These are phyloP conservation scores for Euschistus heros DNA, from an alignment of 1,140 invertebrate genomes.

Conservation along the genomic window DNA sequence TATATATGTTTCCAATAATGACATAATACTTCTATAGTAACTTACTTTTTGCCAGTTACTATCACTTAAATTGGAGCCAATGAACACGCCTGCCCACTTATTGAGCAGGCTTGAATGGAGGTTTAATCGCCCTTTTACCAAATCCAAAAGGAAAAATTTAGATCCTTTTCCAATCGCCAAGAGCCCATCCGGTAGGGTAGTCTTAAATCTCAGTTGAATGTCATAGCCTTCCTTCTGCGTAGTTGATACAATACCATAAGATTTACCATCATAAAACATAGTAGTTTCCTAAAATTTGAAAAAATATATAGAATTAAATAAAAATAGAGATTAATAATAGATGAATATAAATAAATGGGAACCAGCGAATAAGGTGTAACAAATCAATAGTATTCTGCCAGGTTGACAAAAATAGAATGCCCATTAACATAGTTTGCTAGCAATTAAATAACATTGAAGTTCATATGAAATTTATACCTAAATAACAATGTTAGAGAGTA, in stretches of 20 bases:
- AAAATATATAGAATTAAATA: no score
- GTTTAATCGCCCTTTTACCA: slow-evolving; percentile 70
- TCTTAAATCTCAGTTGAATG: slow-evolving; percentile 80
- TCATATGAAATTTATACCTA: no score
- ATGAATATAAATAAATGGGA: no score
- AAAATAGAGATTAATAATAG: no score
- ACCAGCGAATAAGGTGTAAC: no score
- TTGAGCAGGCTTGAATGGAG: slow-evolving; percentile 74
- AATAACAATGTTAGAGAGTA: no score
- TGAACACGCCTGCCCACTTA: slow-evolving; percentile 80
- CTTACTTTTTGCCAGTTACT: slow-evolving; percentile 72
- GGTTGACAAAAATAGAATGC: no score
- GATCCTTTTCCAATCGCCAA: slow-evolving; percentile 71
- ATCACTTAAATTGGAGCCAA: slow-evolving; percentile 70
- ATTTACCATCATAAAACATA: slow-evolving; percentile 68
- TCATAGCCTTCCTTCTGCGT: slow-evolving; percentile 74
- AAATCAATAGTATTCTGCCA: no score
- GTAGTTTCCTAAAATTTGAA: slow-evolving; percentile 59
- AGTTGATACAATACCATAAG: slow-evolving; percentile 65
- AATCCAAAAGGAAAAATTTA: slow-evolving; percentile 70
- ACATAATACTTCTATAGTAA: not conserved
- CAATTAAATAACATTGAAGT: no score
- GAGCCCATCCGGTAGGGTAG: slow-evolving; percentile 74
- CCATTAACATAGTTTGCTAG: no score
- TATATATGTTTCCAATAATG: no score